A percentile compares a stretch with the other conserved stretches of the same genome.
Evolutionary conservation across 2,113 vertebrate genomes (phyloP).

Genomic region (Pardalotus punctatus): DNA sequence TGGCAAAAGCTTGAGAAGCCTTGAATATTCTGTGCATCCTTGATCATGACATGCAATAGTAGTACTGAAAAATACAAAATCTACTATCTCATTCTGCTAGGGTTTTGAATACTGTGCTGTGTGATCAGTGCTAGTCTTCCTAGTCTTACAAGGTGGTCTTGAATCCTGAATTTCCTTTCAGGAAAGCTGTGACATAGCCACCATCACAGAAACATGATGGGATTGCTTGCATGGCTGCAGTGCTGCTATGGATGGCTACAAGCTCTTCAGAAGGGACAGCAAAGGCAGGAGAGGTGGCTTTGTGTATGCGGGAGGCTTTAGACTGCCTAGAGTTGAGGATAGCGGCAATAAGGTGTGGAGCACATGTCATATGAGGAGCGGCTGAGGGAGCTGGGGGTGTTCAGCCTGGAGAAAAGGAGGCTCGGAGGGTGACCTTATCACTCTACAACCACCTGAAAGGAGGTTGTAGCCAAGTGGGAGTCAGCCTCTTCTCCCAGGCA

Average conservation of each 20-base stretch:
- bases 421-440: background rate
- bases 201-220: background rate
- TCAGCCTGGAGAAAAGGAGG: background rate
- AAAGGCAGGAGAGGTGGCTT: background rate
- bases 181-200: background rate
- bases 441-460: background rate
- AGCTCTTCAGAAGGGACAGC: background rate
- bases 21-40: background rate
- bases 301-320: background rate
- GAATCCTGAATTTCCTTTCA: background rate
- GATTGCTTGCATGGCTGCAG: background rate
- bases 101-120: background rate
- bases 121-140: background rate
- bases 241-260: background rate
- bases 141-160: background rate
- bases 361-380: background rate
- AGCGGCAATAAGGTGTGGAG: background rate
- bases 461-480: background rate
- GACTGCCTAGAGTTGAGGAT: background rate
- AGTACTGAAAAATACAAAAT: background rate
- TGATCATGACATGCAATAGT: background rate
- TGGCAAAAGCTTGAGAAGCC: background rate
- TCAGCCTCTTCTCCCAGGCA: fast-evolving
- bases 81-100: background rate
- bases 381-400: background rate